These are phyloP conservation scores for Priocnemis perturbator DNA, from an alignment of 2,888 invertebrate genomes.

Conservation along the genomic window DNA sequence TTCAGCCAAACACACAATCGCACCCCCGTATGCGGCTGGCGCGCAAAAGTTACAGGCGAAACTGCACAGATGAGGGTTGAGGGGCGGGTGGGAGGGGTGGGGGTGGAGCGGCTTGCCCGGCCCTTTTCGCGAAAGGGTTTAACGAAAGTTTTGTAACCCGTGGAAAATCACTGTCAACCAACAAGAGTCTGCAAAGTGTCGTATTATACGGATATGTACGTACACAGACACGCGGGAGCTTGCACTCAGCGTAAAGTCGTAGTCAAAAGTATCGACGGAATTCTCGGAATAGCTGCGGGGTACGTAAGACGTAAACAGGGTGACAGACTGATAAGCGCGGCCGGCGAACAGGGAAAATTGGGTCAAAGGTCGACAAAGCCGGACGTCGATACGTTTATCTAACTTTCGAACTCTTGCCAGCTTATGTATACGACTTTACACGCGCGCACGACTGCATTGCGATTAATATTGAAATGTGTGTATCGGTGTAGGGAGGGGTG, in stretches of 20 bases:
- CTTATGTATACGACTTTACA: no score
- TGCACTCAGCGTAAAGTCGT: conserved; percentile 25
- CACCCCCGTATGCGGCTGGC: conserved; percentile 48
- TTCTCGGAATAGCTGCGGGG: background rate
- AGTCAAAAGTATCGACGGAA: conserved; percentile 20
- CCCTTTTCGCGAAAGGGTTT: conserved; percentile 48
- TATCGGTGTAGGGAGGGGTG: no score
- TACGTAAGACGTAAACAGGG: no score
- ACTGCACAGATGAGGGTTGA: conserved; percentile 40
- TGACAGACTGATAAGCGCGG: no score
- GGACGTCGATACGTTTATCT: no score
- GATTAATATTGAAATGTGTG: no score
- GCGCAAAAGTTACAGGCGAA: conserved; percentile 52
- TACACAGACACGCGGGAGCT: background rate
- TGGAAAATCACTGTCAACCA: conserved; percentile 47
- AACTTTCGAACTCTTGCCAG: no score
- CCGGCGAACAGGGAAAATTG: no score
- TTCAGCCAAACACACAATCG: conserved; percentile 15
- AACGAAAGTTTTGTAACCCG: conserved; percentile 48
- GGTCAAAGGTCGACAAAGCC: no score
- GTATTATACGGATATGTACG: conserved; percentile 35
- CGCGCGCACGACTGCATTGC: no score
- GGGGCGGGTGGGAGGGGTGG: no score
- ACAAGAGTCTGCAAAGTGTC: conserved; percentile 39
- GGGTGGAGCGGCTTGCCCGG: background rate